Evolutionary conservation across 2,113 vertebrate species (phyloP).

Genomic region (Salvelinus sp.): DNA sequence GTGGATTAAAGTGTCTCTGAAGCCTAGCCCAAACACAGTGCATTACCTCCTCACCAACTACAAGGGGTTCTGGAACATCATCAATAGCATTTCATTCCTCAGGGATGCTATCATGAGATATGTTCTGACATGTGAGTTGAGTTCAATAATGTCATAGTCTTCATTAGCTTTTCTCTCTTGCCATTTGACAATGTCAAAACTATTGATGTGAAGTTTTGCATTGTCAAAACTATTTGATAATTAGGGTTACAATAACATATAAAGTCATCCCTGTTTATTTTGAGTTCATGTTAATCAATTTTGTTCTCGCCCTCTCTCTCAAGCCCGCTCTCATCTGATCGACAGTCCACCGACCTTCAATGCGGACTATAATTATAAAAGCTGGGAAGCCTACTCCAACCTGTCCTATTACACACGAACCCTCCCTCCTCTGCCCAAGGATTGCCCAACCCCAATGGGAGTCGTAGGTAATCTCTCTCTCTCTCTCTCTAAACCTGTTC

Average conservation of each 20-base stretch:
- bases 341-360: conserved; percentile 96
- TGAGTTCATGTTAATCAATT: neutral
- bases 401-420: conserved; percentile 89
- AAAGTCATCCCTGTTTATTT: neutral
- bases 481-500: conserved; percentile 63
- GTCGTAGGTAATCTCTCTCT: conserved; percentile 82
- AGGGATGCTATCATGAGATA: conserved; percentile 89
- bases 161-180: no score
- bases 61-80: conserved; percentile 89
- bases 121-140: conserved; percentile 90
- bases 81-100: conserved; percentile 89
- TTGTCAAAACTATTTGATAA: neutral
- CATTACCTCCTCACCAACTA: conserved; percentile 96
- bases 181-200: neutral
- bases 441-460: conserved; percentile 96
- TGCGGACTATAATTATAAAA: conserved; percentile 86
- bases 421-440: conserved; percentile 86
- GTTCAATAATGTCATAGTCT: neutral
- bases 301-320: conserved; percentile 21
- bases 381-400: conserved; percentile 94
- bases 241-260: neutral
- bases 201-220: neutral
- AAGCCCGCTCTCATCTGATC: conserved; percentile 90
- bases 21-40: conserved; percentile 86
- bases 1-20: conserved; percentile 81